These are phyloP conservation scores for Belonocnema kinseyi DNA, from an alignment of 1,140 invertebrate species.

Conservation along the genomic window DNA sequence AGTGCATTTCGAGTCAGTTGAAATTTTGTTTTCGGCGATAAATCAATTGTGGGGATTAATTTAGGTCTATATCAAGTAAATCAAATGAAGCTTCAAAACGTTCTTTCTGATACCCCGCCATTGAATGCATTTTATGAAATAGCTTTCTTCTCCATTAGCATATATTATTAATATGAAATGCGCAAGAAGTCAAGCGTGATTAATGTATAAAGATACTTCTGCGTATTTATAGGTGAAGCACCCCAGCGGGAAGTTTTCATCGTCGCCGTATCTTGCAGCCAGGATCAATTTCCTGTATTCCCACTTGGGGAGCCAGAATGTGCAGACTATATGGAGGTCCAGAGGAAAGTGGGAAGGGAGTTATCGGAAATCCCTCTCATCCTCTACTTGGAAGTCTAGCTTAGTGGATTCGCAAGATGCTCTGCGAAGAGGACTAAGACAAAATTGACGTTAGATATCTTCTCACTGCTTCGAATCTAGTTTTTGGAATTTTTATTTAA, in stretches of 20 bases:
- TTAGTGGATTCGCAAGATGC: slow-evolving; percentile 41
- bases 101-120: no score
- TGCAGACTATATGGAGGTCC: slow-evolving; percentile 44
- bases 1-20: no score
- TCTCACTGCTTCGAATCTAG: slow-evolving; percentile 40
- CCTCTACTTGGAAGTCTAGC: slow-evolving; percentile 43
- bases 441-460: slow-evolving; percentile 45
- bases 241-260: slow-evolving; percentile 52
- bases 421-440: slow-evolving; percentile 30
- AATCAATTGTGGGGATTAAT: no score
- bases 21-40: no score
- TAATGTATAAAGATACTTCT: slow-evolving; percentile 25
- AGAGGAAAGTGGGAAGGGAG: slow-evolving; percentile 26
- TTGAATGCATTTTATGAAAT: no score
- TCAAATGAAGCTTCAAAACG: no score
- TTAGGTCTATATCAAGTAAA: no score
- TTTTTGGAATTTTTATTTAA: slow-evolving; percentile 46
- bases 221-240: slow-evolving; percentile 17
- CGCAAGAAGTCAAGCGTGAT: slow-evolving; percentile 17
- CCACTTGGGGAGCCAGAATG: slow-evolving; percentile 42
- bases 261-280: slow-evolving; percentile 48
- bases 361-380: slow-evolving; percentile 57
- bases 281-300: slow-evolving; percentile 59
- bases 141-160: background rate
- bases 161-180: slow-evolving; percentile 11